Percentiles rank a stretch among this genome's conserved stretches.
These are phyloP conservation scores for Ochotona princeps DNA, from an alignment of 2,113 vertebrate species.

Conservation along the genomic window DNA sequence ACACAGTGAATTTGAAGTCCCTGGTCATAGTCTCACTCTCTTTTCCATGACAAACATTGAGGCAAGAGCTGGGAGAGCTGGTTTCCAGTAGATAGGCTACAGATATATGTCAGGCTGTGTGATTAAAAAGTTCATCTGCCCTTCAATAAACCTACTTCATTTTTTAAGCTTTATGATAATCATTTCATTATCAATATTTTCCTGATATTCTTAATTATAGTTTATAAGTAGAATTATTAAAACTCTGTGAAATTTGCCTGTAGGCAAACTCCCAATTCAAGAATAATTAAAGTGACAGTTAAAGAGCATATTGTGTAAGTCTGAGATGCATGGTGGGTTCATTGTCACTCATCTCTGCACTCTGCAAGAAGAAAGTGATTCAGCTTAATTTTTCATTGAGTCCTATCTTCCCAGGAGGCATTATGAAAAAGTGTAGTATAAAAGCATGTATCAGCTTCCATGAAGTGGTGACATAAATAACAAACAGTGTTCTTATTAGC, in stretches of 20 bases:
- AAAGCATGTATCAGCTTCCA: constrained; percentile 46
- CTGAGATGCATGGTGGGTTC: constrained; percentile 18
- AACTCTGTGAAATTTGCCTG: constrained; percentile 68
- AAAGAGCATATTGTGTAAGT: constrained; percentile 68
- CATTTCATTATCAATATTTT: constrained; percentile 71
- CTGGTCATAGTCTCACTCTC: not conserved
- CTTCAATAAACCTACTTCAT: constrained; percentile 56
- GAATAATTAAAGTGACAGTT: constrained; percentile 80
- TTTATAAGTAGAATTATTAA: constrained; percentile 69
- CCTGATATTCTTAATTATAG: constrained; percentile 49
- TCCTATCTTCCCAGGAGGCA: constrained; percentile 49
- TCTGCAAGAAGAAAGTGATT: constrained; percentile 62
- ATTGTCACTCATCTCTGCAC: constrained; percentile 60
- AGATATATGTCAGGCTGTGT: constrained; percentile 35
- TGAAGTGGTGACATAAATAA: not conserved
- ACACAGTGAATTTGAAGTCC: not conserved
- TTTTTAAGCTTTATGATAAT: constrained; percentile 52
- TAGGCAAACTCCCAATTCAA: constrained; percentile 64
- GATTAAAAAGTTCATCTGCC: constrained; percentile 29
- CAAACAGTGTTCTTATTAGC: constrained; percentile 10
- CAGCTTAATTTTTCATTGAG: constrained; percentile 78
- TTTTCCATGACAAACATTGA: not conserved
- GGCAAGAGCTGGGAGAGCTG: not conserved
- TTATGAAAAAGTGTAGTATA: not conserved
- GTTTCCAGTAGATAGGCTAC: not conserved